These are phyloP conservation scores for Callipepla californica DNA, from an alignment of 2,113 vertebrate species.

Conservation along the genomic window DNA sequence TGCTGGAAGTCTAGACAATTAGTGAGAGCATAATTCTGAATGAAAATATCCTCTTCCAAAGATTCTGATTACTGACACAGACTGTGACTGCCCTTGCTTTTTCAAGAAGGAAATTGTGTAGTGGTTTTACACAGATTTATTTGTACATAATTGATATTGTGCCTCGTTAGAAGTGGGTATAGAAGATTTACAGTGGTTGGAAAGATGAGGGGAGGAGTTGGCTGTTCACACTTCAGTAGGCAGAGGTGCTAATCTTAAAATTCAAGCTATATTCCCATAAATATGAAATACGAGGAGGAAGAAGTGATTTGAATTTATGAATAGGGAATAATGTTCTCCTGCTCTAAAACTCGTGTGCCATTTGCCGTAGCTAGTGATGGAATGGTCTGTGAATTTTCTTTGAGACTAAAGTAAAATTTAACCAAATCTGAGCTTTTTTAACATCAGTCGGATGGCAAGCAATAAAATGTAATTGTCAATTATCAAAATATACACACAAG, in stretches of 20 bases:
- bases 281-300: conserved; percentile 4
- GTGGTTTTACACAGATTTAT: not conserved
- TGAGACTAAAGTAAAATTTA: conserved; percentile 38
- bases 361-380: conserved; percentile 1
- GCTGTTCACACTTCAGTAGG: not conserved
- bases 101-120: not conserved
- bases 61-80: not conserved
- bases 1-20: not conserved
- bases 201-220: not conserved
- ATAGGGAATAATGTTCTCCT: conserved; percentile 27
- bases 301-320: conserved; percentile 31
- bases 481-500: conserved; percentile 24
- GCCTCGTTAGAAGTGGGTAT: not conserved
- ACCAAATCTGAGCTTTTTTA: conserved; percentile 11
- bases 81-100: not conserved
- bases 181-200: not conserved
- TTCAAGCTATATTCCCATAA: conserved; percentile 1
- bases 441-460: not conserved
- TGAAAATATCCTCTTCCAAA: not conserved
- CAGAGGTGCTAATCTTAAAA: conserved; percentile 10
- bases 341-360: not conserved
- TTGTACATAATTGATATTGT: not conserved
- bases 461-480: conserved; percentile 16
- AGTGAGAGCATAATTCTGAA: not conserved
- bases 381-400: conserved; percentile 36